Evolutionary conservation across 2,797 vertebrate species (phyloP).

Genomic region (Neomorphus geoffroyi): DNA sequence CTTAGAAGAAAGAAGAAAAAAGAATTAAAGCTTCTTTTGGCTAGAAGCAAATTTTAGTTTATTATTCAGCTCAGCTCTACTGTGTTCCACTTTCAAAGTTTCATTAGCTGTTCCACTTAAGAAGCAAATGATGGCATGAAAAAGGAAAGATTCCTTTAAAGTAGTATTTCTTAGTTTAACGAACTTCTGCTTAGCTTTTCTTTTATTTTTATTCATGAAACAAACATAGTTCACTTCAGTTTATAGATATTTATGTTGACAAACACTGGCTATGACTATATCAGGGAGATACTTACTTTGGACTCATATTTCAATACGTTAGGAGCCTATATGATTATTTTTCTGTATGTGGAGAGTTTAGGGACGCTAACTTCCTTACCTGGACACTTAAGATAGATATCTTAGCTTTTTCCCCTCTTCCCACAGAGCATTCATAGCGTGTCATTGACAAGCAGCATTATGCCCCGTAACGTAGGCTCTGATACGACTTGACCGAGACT

Average conservation of each 20-base stretch:
- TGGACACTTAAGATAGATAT: neutral
- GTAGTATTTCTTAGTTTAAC: neutral
- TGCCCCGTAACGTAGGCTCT: neutral
- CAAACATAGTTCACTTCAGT: neutral
- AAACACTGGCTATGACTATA: neutral
- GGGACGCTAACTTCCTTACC: neutral
- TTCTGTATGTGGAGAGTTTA: neutral
- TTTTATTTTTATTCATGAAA: neutral
- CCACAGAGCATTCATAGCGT: neutral
- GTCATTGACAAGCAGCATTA: neutral
- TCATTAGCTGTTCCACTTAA: conserved; percentile 33
- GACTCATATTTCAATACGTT: neutral
- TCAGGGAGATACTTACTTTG: neutral
- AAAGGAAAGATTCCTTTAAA: conserved; percentile 17
- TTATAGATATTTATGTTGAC: neutral
- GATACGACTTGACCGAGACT: neutral
- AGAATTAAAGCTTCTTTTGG: conserved; percentile 12
- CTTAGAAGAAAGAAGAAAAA: conserved; percentile 25
- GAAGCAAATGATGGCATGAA: neutral
- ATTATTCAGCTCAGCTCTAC: conserved; percentile 51
- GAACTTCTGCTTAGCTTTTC: neutral
- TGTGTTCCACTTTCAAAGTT: conserved; percentile 49
- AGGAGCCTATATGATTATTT: neutral
- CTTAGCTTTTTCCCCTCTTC: neutral
- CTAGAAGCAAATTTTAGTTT: conserved; percentile 61